Base-by-base conservation (phyloP, 2,888 invertebrate genomes). In the Prenolepis imparis region DNA sequence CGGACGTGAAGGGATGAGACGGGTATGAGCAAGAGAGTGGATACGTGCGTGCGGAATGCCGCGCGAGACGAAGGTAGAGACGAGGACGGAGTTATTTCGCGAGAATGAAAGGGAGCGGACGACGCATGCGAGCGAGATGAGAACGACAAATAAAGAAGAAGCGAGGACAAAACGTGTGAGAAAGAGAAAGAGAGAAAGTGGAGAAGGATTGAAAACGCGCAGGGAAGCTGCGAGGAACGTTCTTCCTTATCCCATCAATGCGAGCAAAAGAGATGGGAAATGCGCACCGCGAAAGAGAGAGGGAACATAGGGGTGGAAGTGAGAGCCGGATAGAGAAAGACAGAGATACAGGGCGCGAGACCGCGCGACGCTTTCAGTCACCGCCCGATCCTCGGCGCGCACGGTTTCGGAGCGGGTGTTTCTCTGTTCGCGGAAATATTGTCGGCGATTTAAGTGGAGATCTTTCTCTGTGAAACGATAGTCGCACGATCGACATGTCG, bases 371-470 rank as follows among this genome's bases (percentile, higher is more conserved):
- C 89, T 90, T 91, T 94, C 94, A 94, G 94, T 94, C 93, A 93
- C 94, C 94, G 94, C 94, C 94, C 94, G 94, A 93, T 92, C 91
- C 90, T 93, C 93, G 94, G 94, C 92, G 94, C 94, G 94, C 91
- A 92, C 92, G 91, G 91, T 93, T 87, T 89, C 84, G 88, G 88
- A 83, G 85, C 82, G 86, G 83, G 86, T 85, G 72, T 84, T 83
- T 90, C 85, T 86, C 84, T 81, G 64, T 3, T 61, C 48, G 66
- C 28, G 48, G 41, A 32, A 24, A 32, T 15, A 28, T 41, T 39
- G 36, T 78, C 52, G 78, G 61, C 36, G 55, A 52, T 55, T 70
- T 55, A 18, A 52, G 32, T 72, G 59, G 11, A 32, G 32, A 28
- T 59, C 12, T n/a, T n/a, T n/a, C n/a, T 4, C 59, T 41, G 64